Base-by-base conservation (phyloP, 1,140 invertebrate genomes). In the Philotrypesis tridentata region DNA sequence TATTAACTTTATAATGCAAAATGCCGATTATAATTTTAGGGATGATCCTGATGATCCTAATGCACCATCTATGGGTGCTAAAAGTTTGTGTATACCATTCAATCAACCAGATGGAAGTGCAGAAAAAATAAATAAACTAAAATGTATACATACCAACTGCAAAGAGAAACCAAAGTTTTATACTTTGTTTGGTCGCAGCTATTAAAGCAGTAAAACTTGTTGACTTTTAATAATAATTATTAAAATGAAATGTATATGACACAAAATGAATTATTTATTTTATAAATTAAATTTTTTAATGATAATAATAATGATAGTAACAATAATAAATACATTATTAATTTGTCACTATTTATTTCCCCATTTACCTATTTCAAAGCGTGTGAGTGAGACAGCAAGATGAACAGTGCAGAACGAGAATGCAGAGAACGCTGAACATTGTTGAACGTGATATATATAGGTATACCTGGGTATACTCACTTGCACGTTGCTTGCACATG, bases 81-180 rank as follows among this genome's bases (percentile, higher is more conserved):
- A 99, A 91, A 96, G 97, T 29, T 93, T 99, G 0, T 99, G 99
- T 90, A 98, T 99, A 87, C 99, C 99, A 14, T 97, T 99, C 88
- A 93, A 98, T 31, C 98, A 99, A 88, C 95, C 95, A 12, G 86
- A 92, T 77, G 95, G 96, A 2, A 90, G 93, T 8, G 78, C 21
- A 4, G 68, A 77, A 60, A 88, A 17, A 92, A 96, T 55, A 91
- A 92, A 67, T 83, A 91, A 21, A 88, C 93, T 96, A 70, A 96
- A 95, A 85, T 99, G 99, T 90, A 96, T 99, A 83, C 94, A 98
- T 91, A 97, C 97, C n/a, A 90, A 90, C 72, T 99, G 99, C 91
- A 93, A 89, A 27, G 94, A 94, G 40, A 96, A 95, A 86, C 95
- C 98, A 4, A 94, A 96, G 87, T 96, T 92, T 91, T 99, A 97